phyloP scores from a whole-genome alignment of 2,113 vertebrate genomes.

The Colinus virginianus region DNA sequence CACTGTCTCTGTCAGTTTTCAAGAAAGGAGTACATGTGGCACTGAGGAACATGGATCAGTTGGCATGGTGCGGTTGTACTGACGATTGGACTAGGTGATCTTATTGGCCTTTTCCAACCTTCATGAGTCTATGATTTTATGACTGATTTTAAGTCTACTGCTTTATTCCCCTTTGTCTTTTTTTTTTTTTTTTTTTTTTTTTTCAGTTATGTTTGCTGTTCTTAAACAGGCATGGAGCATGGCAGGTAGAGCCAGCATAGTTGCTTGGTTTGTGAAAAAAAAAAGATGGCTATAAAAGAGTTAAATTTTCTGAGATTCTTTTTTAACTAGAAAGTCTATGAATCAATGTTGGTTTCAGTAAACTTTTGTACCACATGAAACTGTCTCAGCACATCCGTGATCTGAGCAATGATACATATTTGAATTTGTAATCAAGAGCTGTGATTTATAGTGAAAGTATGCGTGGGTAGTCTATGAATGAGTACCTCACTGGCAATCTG shows the following conservation, averaged over 20 bases:
- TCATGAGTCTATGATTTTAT: too few species aligned
- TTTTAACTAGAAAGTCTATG: not conserved
- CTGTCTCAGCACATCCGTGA: not conserved
- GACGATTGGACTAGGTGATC: too few species aligned
- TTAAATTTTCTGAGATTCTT: not conserved
- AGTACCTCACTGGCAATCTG: conserved; percentile 36
- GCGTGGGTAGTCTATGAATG: not conserved
- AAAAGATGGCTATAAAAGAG: not conserved
- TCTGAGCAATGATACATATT: not conserved
- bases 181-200: not conserved
- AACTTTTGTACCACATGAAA: not conserved
- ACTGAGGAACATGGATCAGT: too few species aligned
- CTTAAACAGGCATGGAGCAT: not conserved
- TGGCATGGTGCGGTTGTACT: too few species aligned
- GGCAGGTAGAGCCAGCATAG: not conserved
- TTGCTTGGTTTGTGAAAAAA: not conserved
- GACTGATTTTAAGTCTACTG: not conserved
- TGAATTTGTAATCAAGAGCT: not conserved
- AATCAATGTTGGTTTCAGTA: not conserved
- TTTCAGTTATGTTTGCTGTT: not conserved
- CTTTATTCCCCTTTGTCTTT: not conserved
- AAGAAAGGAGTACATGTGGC: too few species aligned
- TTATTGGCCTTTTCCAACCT: too few species aligned
- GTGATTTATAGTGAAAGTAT: not conserved
- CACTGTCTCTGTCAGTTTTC: too few species aligned